Conservation (phyloP, 2,797 vertebrate genomes). For the Gymnodraco acuticeps region DNA sequence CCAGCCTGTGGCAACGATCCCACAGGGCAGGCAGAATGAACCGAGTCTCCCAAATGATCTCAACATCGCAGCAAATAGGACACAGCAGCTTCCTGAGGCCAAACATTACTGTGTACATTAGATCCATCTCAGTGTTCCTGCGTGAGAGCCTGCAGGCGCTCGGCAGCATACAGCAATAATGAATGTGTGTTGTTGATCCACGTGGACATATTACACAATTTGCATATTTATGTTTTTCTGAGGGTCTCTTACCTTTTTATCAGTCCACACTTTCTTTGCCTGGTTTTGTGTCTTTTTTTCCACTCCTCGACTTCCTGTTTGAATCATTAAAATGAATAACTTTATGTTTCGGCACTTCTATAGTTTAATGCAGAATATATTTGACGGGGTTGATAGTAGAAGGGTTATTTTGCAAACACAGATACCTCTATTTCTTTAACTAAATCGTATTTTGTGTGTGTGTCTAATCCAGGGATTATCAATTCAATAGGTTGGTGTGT, state of each 20-base stretch:
- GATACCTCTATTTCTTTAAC: too few species aligned
- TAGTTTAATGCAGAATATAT: too few species aligned
- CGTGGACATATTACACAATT: conserved; percentile 28
- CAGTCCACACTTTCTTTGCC: background rate
- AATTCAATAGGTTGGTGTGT: too few species aligned
- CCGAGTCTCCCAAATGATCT: conserved; percentile 55
- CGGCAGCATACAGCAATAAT: conserved; percentile 5
- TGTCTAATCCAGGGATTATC: too few species aligned
- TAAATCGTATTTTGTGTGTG: too few species aligned
- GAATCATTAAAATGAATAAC: too few species aligned
- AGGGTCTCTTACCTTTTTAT: background rate
- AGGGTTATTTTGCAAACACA: too few species aligned
- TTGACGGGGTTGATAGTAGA: too few species aligned
- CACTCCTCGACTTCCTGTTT: too few species aligned
- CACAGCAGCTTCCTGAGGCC: conserved; percentile 45
- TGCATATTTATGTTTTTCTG: conserved; percentile 20
- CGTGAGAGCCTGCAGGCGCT: conserved; percentile 14
- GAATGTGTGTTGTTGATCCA: background rate
- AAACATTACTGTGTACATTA: conserved; percentile 62
- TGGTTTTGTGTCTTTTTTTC: background rate
- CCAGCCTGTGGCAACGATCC: conserved; percentile 54
- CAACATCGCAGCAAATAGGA: conserved; percentile 55
- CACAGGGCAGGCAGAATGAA: conserved; percentile 57
- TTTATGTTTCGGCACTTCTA: too few species aligned
- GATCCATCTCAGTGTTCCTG: conserved; percentile 27